A percentile compares a stretch with the other conserved stretches of the same genome.
Conservation (phyloP, 2,113 vertebrate genomes). For the Sphaerodactylus townsendi region DNA sequence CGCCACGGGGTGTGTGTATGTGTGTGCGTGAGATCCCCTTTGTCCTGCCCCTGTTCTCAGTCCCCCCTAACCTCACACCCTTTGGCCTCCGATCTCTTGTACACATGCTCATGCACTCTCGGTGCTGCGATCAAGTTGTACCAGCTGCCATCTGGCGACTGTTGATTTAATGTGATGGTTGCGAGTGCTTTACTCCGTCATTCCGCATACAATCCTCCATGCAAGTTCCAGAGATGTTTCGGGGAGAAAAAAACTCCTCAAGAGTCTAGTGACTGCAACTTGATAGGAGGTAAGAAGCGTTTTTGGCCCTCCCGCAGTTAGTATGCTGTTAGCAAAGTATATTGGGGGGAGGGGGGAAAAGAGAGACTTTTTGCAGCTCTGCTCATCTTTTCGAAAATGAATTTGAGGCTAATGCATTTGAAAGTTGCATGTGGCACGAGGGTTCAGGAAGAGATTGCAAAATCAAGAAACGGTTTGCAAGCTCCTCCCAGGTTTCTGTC, state of each 20-base stretch:
- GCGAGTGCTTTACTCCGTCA: constrained; percentile 50
- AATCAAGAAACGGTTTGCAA: constrained; percentile 63
- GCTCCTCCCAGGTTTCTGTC: constrained; percentile 76
- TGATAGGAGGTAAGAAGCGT: constrained; percentile 5
- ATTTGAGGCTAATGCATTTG: neutral
- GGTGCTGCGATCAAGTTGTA: constrained; percentile 61
- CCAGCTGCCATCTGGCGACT: constrained; percentile 79
- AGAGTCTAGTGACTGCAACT: constrained; percentile 36
- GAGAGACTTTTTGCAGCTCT: too few species aligned
- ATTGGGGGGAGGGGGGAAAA: neutral
- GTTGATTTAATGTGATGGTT: constrained; percentile 59
- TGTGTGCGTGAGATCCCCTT: neutral
- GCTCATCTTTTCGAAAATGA: too few species aligned
- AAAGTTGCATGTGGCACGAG: constrained; percentile 57
- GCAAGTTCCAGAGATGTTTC: too few species aligned
- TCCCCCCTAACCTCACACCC: neutral
- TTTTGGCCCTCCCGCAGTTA: neutral
- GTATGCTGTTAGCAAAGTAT: neutral
- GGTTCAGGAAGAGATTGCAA: constrained; percentile 58
- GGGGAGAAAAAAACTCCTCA: too few species aligned
- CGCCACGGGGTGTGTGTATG: neutral
- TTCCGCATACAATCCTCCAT: neutral
- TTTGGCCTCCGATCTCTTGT: constrained; percentile 31
- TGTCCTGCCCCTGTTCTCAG: neutral
- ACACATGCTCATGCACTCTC: constrained; percentile 4